phyloP scores from a whole-genome alignment of 53 echinoderm and acorn worm genomes.

The Holothuria leucospilota region DNA sequence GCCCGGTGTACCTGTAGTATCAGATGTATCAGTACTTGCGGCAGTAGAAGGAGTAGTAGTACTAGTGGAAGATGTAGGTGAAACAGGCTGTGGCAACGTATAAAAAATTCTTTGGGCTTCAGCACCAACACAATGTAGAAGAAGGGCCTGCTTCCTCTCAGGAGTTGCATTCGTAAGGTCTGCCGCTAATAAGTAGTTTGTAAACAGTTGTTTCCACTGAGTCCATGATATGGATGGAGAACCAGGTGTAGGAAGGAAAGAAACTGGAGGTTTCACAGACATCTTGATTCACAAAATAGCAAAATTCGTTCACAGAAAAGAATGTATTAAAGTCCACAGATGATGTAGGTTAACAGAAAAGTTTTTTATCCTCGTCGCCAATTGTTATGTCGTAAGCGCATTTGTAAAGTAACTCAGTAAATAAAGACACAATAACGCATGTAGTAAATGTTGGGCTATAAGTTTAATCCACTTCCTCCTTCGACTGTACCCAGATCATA shows the following conservation, averaged over 20 bases:
- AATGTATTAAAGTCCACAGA: neutral
- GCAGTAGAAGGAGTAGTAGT: no score
- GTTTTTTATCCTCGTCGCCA: slow-evolving; percentile 14
- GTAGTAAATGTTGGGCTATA: no score
- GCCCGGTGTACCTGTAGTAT: neutral
- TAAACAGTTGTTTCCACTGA: neutral
- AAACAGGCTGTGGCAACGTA: slow-evolving; percentile 9
- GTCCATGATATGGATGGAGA: neutral
- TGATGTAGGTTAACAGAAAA: neutral
- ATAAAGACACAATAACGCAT: no score
- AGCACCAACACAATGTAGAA: slow-evolving; percentile 18
- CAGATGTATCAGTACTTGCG: no score
- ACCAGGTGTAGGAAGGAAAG: slow-evolving; percentile 4
- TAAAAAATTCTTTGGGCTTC: slow-evolving; percentile 25
- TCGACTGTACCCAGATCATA: no score
- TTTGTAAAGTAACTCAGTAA: no score
- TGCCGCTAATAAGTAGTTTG: slow-evolving; percentile 21
- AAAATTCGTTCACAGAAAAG: neutral
- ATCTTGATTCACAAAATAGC: no score
- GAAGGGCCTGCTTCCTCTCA: slow-evolving; percentile 13
- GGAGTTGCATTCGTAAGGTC: slow-evolving; percentile 2
- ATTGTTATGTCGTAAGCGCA: neutral
- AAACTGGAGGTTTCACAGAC: neutral
- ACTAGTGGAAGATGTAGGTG: neutral
- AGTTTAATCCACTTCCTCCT: no score